A percentile compares a stretch with the other conserved stretches of the same genome.
Evolutionary conservation across 2,888 invertebrate genomes (phyloP).

Genomic region (Onthophagus sagittarius): DNA sequence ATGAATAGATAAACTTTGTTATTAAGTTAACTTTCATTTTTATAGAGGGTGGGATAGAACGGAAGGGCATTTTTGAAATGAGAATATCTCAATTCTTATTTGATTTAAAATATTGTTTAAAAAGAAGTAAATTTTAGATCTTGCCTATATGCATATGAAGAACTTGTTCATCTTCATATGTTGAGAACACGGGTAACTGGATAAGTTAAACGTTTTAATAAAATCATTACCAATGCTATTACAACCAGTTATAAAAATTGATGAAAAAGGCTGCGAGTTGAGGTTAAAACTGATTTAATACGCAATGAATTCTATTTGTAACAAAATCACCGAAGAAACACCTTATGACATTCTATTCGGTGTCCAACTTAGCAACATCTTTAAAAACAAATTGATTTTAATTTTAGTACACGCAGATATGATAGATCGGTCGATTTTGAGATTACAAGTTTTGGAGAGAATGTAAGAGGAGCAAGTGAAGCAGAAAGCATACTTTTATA

Average conservation of each 20-base stretch:
- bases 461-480: slow-evolving; percentile 5
- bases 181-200: slow-evolving; percentile 34
- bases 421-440: not conserved
- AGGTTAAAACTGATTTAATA: slow-evolving; percentile 29
- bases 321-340: slow-evolving; percentile 30
- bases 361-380: slow-evolving; percentile 11
- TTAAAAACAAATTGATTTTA: slow-evolving; percentile 7
- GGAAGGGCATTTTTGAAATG: too few species aligned
- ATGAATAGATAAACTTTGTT: too few species aligned
- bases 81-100: too few species aligned
- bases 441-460: slow-evolving; percentile 3
- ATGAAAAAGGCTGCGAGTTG: slow-evolving; percentile 37
- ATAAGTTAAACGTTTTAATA: slow-evolving; percentile 30
- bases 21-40: too few species aligned
- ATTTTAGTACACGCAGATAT: slow-evolving; percentile 1
- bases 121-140: too few species aligned
- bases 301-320: slow-evolving; percentile 27
- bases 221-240: slow-evolving; percentile 17
- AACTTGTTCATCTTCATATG: too few species aligned
- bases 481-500: slow-evolving; percentile 12
- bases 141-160: too few species aligned
- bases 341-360: slow-evolving; percentile 33
- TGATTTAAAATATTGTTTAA: too few species aligned
- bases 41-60: too few species aligned
- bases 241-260: slow-evolving; percentile 30